A percentile compares a stretch with the other conserved stretches of the same genome.
phyloP scores from a whole-genome alignment of 2,113 vertebrate genomes.

The Indri indri region DNA sequence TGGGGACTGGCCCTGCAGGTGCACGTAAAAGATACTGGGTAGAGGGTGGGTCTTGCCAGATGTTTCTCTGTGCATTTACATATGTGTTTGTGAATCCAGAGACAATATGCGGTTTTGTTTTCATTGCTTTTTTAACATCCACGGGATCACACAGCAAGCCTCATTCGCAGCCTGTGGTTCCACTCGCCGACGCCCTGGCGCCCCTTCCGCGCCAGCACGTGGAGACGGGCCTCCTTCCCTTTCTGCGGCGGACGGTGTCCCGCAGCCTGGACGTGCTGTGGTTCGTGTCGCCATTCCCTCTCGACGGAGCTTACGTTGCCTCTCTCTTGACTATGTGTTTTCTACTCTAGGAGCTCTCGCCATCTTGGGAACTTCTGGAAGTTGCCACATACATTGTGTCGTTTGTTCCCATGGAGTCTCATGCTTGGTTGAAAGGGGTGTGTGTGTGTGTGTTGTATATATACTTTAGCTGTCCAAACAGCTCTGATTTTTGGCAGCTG shows the following conservation, averaged over 20 bases:
- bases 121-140: not conserved
- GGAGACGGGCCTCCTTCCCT: not conserved
- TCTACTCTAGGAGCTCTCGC: not conserved
- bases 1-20: not conserved
- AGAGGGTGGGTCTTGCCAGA: not conserved
- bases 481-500: not conserved
- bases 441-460: not conserved
- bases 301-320: not conserved
- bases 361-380: not conserved
- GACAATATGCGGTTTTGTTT: not conserved
- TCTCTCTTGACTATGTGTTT: not conserved
- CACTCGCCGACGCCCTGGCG: no score
- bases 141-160: not conserved
- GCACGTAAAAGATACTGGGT: no score
- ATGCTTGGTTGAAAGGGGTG: not conserved
- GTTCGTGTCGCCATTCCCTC: not conserved
- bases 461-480: not conserved
- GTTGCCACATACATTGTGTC: not conserved
- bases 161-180: not conserved
- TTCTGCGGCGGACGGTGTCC: not conserved
- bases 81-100: not conserved
- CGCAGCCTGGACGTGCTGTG: not conserved
- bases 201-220: not conserved
- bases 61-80: not conserved
- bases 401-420: not conserved